Evolutionary conservation across 1,140 invertebrate species (phyloP).

Genomic region (Augochlora pura): DNA sequence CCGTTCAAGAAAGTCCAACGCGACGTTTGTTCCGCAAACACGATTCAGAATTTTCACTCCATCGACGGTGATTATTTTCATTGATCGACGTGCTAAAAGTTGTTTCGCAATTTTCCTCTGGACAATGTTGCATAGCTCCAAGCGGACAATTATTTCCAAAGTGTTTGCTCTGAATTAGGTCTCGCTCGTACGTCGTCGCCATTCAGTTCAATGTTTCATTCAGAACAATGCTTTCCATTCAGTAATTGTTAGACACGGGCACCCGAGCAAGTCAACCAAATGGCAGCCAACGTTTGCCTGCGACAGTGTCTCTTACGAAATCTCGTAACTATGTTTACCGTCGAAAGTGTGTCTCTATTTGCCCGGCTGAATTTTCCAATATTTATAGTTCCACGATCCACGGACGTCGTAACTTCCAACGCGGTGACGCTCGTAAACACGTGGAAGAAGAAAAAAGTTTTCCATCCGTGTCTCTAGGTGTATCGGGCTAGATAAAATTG

Average conservation of each 20-base stretch:
- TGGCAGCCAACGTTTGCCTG: background rate
- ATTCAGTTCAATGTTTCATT: background rate
- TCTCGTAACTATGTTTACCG: background rate
- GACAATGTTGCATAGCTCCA: background rate
- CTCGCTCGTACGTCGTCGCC: background rate
- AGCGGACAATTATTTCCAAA: background rate
- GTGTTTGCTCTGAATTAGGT: background rate
- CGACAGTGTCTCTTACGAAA: no score
- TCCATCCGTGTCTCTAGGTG: no score
- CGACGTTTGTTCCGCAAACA: no score
- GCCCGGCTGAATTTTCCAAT: background rate
- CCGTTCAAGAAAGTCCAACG: no score
- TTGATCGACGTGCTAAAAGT: no score
- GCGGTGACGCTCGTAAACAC: no score
- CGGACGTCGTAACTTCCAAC: no score
- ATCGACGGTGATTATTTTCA: no score
- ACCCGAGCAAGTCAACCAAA: background rate
- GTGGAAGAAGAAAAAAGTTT: no score
- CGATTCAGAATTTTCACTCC: no score
- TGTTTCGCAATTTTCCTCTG: background rate
- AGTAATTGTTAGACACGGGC: background rate
- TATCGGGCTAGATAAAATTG: no score
- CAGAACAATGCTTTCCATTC: constrained; percentile 3
- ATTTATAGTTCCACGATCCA: background rate
- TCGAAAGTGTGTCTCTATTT: background rate